Conservation (phyloP, 2,888 invertebrate genomes). For the Cerastis rubricosa region DNA sequence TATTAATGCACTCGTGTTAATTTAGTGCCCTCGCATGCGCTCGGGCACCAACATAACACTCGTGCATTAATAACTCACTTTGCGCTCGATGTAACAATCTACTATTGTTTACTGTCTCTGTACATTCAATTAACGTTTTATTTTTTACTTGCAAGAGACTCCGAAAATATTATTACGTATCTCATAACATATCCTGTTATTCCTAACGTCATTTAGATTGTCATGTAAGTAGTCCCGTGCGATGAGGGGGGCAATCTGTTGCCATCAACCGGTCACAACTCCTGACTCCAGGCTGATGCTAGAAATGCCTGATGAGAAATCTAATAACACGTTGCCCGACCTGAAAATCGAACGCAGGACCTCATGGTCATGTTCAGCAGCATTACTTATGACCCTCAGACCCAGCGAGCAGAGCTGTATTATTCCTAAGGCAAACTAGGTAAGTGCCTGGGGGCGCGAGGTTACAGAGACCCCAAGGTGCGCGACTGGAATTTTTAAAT, state of each 20-base stretch:
- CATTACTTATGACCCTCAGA: neutral
- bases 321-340: neutral
- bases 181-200: neutral
- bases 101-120: neutral
- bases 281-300: neutral
- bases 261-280: neutral
- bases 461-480: no score
- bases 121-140: neutral
- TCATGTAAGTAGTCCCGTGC: neutral
- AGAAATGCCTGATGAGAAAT: neutral
- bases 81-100: no score
- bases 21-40: no score
- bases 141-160: neutral
- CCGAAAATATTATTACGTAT: neutral
- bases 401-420: no score
- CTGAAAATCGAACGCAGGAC: neutral
- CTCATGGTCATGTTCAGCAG: no score
- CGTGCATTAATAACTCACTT: no score
- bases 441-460: no score
- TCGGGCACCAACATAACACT: no score
- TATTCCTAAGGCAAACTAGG: no score
- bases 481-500: no score
- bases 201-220: neutral
- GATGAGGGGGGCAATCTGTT: neutral
- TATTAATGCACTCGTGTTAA: no score